phyloP scores from a whole-genome alignment of 2,797 vertebrate species.

The Phaenicophaeus curvirostris region DNA sequence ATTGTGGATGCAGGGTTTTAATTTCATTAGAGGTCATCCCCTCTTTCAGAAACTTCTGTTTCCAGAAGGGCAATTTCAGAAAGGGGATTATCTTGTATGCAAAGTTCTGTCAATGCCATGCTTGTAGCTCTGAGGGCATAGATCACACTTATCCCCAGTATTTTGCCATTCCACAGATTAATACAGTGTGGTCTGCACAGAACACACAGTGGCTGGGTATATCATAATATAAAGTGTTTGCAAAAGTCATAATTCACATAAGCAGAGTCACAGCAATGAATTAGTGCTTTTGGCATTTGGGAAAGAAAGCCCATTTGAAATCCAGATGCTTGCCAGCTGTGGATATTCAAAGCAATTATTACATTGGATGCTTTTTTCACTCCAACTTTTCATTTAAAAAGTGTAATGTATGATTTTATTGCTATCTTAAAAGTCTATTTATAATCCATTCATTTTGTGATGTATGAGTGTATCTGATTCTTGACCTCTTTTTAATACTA shows the following conservation, averaged over 20 bases:
- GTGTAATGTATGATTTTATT: conserved; percentile 56
- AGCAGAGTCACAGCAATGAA: conserved; percentile 6
- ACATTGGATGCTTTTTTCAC: background rate
- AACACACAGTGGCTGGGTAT: background rate
- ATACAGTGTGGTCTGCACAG: background rate
- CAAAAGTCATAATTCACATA: conserved; percentile 38
- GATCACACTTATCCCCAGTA: background rate
- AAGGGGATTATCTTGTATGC: background rate
- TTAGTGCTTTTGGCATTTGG: conserved; percentile 45
- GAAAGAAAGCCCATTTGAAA: conserved; percentile 40
- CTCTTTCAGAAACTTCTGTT: background rate
- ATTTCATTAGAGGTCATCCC: background rate
- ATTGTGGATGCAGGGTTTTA: background rate
- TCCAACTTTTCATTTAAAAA: conserved; percentile 37
- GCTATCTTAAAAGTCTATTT: conserved; percentile 44
- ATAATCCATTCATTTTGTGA: conserved; percentile 44
- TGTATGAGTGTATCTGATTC: conserved; percentile 28
- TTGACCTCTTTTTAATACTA: background rate
- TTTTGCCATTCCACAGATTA: background rate
- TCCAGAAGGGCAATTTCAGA: background rate
- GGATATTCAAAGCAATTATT: conserved; percentile 50
- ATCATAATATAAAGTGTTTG: conserved; percentile 43
- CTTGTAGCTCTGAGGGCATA: background rate
- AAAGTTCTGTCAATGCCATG: background rate
- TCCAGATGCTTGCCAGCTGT: conserved; percentile 67